These are phyloP conservation scores for Laupala kohalensis DNA, from an alignment of 1,140 invertebrate genomes.

Conservation along the genomic window DNA sequence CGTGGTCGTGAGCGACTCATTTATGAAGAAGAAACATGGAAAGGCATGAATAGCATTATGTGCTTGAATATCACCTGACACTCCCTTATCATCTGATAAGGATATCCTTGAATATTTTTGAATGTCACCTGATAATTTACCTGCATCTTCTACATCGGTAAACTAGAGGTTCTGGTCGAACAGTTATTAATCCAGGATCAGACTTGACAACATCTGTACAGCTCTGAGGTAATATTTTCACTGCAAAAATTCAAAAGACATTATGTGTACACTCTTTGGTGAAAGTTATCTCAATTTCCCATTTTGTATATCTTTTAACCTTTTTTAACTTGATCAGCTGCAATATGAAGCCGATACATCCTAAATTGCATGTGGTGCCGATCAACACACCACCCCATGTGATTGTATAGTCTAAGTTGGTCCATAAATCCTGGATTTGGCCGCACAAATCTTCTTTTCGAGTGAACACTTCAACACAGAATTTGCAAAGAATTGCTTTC, in stretches of 20 bases:
- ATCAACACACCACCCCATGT: slow-evolving; percentile 60
- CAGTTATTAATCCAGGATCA: slow-evolving; percentile 60
- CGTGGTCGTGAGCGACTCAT: no score
- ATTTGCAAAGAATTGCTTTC: no score
- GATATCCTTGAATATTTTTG: no score
- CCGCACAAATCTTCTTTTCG: slow-evolving; percentile 46
- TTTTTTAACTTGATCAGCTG: slow-evolving; percentile 66
- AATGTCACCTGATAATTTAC: slow-evolving; percentile 16
- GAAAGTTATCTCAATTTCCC: no score
- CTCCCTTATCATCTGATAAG: no score
- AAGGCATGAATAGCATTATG: no score
- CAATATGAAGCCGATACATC: slow-evolving; percentile 58
- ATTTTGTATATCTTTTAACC: slow-evolving; percentile 27
- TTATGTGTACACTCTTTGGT: neutral
- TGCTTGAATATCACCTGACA: no score
- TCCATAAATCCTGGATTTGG: slow-evolving; percentile 63
- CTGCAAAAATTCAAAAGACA: slow-evolving; percentile 30
- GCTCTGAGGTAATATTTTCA: slow-evolving; percentile 64
- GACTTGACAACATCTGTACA: slow-evolving; percentile 62
- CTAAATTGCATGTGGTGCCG: slow-evolving; percentile 57
- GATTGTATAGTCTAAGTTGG: slow-evolving; percentile 60
- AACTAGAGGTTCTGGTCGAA: slow-evolving; percentile 64
- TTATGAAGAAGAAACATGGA: no score
- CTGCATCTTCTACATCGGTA: slow-evolving; percentile 68
- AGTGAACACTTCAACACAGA: slow-evolving; percentile 45